Conservation (phyloP, 2,113 vertebrate species). For the Seriola rivoliana region DNA sequence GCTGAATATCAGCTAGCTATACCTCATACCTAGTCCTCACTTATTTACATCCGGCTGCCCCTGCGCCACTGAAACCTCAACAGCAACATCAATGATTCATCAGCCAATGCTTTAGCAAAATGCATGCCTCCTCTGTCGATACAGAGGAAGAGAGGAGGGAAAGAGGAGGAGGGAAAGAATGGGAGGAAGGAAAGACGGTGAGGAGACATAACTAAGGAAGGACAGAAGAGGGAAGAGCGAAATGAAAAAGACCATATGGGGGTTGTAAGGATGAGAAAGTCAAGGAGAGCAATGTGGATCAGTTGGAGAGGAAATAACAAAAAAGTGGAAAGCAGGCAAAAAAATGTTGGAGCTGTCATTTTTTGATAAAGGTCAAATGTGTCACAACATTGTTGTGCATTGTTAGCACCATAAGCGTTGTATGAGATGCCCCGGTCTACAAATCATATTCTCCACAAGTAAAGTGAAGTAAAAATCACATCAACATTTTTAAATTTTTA, state of each 20-base stretch:
- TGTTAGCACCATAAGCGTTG: too few relatives aligned
- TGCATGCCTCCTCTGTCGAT: conserved; percentile 77
- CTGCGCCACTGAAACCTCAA: conserved; percentile 81
- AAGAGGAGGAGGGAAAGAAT: conserved; percentile 26
- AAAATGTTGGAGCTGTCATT: too few relatives aligned
- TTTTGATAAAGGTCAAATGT: too few relatives aligned
- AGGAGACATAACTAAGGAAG: conserved; percentile 24
- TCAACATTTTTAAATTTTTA: too few relatives aligned
- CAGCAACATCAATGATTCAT: conserved; percentile 84
- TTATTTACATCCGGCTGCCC: conserved; percentile 84
- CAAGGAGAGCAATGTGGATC: not conserved
- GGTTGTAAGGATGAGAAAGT: not conserved
- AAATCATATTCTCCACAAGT: too few relatives aligned
- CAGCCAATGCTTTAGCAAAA: conserved; percentile 83
- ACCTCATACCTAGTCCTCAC: conserved; percentile 78
- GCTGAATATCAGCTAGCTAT: conserved; percentile 77
- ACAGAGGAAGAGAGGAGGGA: conserved; percentile 43
- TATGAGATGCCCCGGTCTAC: too few relatives aligned
- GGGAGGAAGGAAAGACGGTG: conserved; percentile 1
- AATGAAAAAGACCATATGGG: not conserved
- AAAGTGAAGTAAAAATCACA: too few relatives aligned
- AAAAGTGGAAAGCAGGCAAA: too few relatives aligned
- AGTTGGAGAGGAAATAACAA: not conserved
- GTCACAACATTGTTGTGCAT: too few relatives aligned
- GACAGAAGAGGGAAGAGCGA: conserved; percentile 2